Evolutionary conservation across 2,888 invertebrate genomes (phyloP).

Genomic region (Adelphocoris suturalis): DNA sequence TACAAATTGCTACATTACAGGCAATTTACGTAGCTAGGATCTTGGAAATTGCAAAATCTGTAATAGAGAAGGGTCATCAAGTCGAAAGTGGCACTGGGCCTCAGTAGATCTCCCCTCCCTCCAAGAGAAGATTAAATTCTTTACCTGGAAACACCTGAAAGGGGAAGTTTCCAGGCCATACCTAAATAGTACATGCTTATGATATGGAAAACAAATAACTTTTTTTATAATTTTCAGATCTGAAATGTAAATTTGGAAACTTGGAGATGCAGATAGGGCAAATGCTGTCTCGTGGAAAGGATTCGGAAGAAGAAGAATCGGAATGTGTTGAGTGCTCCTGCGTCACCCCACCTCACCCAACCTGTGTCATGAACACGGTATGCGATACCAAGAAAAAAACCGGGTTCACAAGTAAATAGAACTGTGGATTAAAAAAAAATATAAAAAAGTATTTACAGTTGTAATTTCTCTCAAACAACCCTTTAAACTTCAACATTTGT

Average conservation of each 20-base stretch:
- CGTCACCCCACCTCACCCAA: slow-evolving; percentile 54
- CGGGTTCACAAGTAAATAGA: background rate
- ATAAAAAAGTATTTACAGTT: background rate
- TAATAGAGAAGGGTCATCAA: too few relatives aligned
- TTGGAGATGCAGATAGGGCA: slow-evolving; percentile 60
- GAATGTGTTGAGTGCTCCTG: slow-evolving; percentile 68
- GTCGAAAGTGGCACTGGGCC: too few relatives aligned
- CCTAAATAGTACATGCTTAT: background rate
- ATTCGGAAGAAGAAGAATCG: slow-evolving; percentile 39
- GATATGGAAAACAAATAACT: background rate
- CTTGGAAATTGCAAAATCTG: too few relatives aligned
- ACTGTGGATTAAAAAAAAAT: slow-evolving; percentile 9
- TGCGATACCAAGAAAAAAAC: slow-evolving; percentile 53
- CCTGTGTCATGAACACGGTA: slow-evolving; percentile 67
- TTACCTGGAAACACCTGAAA: too few relatives aligned
- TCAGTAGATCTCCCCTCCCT: too few relatives aligned
- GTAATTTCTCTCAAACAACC: background rate
- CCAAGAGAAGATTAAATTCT: too few relatives aligned
- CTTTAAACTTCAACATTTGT: too few relatives aligned
- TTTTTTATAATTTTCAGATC: slow-evolving; percentile 39
- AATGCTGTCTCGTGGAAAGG: slow-evolving; percentile 44
- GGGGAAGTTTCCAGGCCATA: too few relatives aligned
- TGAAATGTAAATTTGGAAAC: slow-evolving; percentile 70
- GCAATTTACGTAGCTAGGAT: too few relatives aligned
- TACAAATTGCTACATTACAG: too few relatives aligned